A percentile compares a stretch with the other conserved stretches of the same genome.
phyloP scores from a whole-genome alignment of 2,888 invertebrate species.

The Ptychoptera contaminata region DNA sequence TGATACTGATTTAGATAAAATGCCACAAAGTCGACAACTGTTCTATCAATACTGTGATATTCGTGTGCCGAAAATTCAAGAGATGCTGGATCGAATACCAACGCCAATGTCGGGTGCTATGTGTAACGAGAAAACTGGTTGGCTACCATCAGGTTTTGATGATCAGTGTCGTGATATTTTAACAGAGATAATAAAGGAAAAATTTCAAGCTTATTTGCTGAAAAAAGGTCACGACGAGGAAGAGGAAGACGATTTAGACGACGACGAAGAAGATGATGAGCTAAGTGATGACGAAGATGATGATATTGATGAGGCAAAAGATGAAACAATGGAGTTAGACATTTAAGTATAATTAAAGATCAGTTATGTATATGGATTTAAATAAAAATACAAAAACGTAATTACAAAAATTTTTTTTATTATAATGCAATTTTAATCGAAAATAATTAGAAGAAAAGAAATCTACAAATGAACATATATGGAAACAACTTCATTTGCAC shows the following conservation, averaged over 20 bases:
- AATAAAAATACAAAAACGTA: too few species aligned
- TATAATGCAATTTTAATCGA: too few species aligned
- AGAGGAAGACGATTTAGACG: slow-evolving; percentile 21
- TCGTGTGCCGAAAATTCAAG: slow-evolving; percentile 60
- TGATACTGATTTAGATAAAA: slow-evolving; percentile 40
- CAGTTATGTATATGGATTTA: too few species aligned
- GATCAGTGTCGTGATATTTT: slow-evolving; percentile 58
- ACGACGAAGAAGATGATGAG: slow-evolving; percentile 5
- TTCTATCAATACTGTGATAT: slow-evolving; percentile 50
- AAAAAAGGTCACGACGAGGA: slow-evolving; percentile 13
- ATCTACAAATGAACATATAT: too few species aligned
- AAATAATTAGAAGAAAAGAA: too few species aligned
- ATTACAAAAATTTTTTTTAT: too few species aligned
- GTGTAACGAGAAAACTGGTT: slow-evolving; percentile 56
- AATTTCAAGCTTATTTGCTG: slow-evolving; percentile 19
- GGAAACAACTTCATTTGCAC: too few species aligned
- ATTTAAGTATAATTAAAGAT: too few species aligned
- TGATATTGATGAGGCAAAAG: slow-evolving; percentile 11
- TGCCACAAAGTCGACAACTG: slow-evolving; percentile 63
- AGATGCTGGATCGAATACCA: slow-evolving; percentile 51
- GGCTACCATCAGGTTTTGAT: slow-evolving; percentile 57
- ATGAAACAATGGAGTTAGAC: background rate
- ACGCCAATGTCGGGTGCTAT: slow-evolving; percentile 38
- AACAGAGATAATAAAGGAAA: slow-evolving; percentile 43
- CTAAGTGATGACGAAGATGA: slow-evolving; percentile 12